Base-by-base conservation (phyloP, 2,888 invertebrate genomes). In the Hirtodrosophila cameraria region DNA sequence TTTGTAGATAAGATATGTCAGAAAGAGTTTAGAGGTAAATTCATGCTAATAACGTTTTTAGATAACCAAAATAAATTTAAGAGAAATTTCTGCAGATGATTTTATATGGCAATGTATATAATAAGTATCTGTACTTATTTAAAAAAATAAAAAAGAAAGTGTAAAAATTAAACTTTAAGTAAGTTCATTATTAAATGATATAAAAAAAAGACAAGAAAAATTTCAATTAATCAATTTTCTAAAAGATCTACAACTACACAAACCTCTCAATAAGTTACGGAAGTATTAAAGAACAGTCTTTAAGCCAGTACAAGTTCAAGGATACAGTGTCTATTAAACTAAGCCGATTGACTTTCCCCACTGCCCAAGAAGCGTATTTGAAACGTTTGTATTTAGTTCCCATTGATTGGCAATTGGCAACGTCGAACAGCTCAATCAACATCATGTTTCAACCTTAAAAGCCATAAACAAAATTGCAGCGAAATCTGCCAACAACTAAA, bases 341-440 rank as follows among this genome's bases (percentile, higher is more conserved):
- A 2, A 53, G 30, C 31, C 33, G 27, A 42, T 38, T 30, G 45
- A 67, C 71, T 71, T 71, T 72, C 71, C 46, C 68, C 67, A 49
- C 5, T 23, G 49, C 43, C 36, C 36, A 53, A 53, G 52, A 55
- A 45, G 38, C 28, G 36, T 30, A 43, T 41, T 31, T 62, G 57
- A 42, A 55, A 62, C 49, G 55, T 67, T 50, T 48, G 53, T 58
- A 33, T 71, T 61, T 53, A 53, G 66, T 66, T 70, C 38, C 48
- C 70, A 71, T 45, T 70, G 62, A 72, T 72, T 71, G 68, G 63
- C 73, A 63, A 55, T 65, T 60, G 72, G 41, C 72, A 53, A 52
- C 59, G 64, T 63, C 67, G 54, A 67, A 71, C 71, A 71, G 54
- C 71, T 71, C 71, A 71, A 71, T 71, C 71, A 71, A 72, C 72